A percentile compares a stretch with the other conserved stretches of the same genome.
phyloP scores from a whole-genome alignment of 2,888 invertebrate species.

The Palloptera scutellata region DNA sequence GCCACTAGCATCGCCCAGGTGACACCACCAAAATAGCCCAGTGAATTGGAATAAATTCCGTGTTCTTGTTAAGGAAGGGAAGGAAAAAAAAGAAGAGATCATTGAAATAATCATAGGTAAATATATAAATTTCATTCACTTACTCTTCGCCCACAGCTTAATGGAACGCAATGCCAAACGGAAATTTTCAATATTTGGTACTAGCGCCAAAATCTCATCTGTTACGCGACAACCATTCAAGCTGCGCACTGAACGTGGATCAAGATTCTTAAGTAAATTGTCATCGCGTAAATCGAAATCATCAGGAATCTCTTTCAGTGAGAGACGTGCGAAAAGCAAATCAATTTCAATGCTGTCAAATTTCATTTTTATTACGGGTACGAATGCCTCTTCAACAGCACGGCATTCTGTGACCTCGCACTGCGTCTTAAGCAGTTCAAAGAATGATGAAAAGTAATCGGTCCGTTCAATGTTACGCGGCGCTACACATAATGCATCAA shows the following conservation, averaged over 20 bases:
- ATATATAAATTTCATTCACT: slow-evolving; percentile 58
- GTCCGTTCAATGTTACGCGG: slow-evolving; percentile 92
- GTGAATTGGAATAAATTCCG: slow-evolving; percentile 97
- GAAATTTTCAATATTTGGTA: slow-evolving; percentile 95
- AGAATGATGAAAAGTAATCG: slow-evolving; percentile 97
- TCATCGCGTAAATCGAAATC: slow-evolving; percentile 88
- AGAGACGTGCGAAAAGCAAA: slow-evolving; percentile 94
- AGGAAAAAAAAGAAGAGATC: slow-evolving; percentile 24
- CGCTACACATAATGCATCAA: slow-evolving; percentile 97
- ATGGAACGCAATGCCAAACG: slow-evolving; percentile 91
- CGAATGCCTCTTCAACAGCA: slow-evolving; percentile 97
- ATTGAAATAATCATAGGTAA: neutral
- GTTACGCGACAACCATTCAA: slow-evolving; percentile 98
- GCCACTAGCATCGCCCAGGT: slow-evolving; percentile 99
- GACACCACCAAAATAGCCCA: slow-evolving; percentile 98
- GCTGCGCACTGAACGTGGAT: slow-evolving; percentile 95
- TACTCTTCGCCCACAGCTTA: slow-evolving; percentile 98
- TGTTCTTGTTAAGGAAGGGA: slow-evolving; percentile 70
- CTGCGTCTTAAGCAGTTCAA: slow-evolving; percentile 86
- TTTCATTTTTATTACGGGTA: slow-evolving; percentile 99
- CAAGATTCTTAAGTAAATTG: slow-evolving; percentile 89
- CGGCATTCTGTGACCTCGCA: slow-evolving; percentile 84
- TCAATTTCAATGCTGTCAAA: slow-evolving; percentile 99
- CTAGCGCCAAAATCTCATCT: slow-evolving; percentile 94
- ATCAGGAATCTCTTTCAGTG: slow-evolving; percentile 95